A percentile compares a stretch with the other conserved stretches of the same genome.
Evolutionary conservation across 1,140 invertebrate genomes (phyloP).

Genomic region (Coptotermes formosanus): DNA sequence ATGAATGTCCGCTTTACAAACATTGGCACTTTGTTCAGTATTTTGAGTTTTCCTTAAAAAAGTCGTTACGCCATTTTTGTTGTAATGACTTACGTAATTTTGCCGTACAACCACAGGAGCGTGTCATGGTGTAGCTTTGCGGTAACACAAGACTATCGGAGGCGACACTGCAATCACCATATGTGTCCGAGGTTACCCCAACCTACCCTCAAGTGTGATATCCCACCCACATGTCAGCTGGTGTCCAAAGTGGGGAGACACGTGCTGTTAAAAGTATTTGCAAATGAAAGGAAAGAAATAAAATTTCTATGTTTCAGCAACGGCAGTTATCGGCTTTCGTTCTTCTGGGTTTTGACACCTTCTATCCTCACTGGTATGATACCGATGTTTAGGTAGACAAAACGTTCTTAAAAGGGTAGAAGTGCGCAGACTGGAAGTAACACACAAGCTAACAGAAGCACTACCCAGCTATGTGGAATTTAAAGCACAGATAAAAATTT

Average conservation of each 20-base stretch:
- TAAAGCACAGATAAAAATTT: too few species aligned
- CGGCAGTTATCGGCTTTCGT: too few species aligned
- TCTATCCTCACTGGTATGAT: too few species aligned
- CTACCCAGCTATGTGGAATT: too few species aligned
- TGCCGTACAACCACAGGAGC: background rate
- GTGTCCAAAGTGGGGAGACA: background rate
- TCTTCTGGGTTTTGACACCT: too few species aligned
- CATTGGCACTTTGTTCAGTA: background rate
- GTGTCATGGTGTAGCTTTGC: background rate
- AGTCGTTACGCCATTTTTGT: background rate
- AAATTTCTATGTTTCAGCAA: too few species aligned
- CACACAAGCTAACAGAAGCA: too few species aligned
- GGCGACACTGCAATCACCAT: background rate
- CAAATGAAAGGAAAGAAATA: too few species aligned
- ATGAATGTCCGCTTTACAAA: background rate
- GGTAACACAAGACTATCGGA: background rate
- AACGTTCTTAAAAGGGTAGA: too few species aligned
- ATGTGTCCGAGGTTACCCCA: background rate
- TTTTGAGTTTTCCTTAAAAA: background rate
- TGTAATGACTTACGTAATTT: background rate
- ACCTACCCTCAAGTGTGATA: background rate
- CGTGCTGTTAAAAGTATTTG: too few species aligned
- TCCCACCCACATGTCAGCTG: background rate
- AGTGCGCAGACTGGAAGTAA: too few species aligned
- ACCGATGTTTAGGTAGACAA: too few species aligned